Conservation (phyloP, 2,888 invertebrate species). For the Tenthredo amoena region DNA sequence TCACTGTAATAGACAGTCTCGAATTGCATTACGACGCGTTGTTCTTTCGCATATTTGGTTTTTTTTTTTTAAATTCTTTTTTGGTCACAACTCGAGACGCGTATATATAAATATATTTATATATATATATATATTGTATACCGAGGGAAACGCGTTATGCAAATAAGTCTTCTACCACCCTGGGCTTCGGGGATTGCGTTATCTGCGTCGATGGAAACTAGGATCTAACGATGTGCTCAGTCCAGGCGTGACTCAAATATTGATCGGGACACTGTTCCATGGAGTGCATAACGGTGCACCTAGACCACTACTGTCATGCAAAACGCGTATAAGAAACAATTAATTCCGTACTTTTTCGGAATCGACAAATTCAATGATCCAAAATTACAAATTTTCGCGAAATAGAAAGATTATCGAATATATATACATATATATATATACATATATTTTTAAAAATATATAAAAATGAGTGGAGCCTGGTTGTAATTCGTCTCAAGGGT, state of each 20-base stretch:
- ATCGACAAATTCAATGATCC: too few relatives aligned
- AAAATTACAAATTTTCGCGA: too few relatives aligned
- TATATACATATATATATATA: not conserved
- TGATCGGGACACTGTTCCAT: not conserved
- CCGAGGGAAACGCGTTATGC: constrained; percentile 27
- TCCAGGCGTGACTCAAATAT: constrained; percentile 39
- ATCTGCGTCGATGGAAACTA: constrained; percentile 27
- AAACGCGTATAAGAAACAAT: too few relatives aligned
- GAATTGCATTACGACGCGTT: not conserved
- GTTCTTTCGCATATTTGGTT: not conserved
- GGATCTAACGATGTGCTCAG: constrained; percentile 42
- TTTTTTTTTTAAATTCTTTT: not conserved
- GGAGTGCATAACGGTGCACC: not conserved
- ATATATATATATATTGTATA: not conserved
- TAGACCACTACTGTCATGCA: not conserved
- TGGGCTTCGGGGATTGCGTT: constrained; percentile 23
- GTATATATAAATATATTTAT: not conserved
- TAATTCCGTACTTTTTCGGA: too few relatives aligned
- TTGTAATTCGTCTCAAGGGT: not conserved
- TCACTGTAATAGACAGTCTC: not conserved
- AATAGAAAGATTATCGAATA: too few relatives aligned
- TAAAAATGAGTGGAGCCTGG: not conserved
- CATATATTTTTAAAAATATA: too few relatives aligned
- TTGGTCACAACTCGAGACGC: not conserved
- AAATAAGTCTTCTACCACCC: constrained; percentile 28